These are phyloP conservation scores for Dioctria linearis DNA, from an alignment of 2,888 invertebrate genomes.

Conservation along the genomic window DNA sequence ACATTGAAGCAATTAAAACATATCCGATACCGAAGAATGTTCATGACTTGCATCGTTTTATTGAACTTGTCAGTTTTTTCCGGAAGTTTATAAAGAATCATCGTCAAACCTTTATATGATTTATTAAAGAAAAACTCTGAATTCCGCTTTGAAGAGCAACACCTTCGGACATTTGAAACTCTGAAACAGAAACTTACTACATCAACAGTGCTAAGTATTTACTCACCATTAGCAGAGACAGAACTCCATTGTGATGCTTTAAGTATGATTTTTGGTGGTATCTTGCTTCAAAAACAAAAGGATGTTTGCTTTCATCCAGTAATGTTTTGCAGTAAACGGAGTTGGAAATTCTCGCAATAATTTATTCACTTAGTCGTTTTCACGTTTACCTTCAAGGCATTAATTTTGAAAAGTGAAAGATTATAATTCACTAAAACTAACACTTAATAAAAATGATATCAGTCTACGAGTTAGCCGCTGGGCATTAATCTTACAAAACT, in stretches of 20 bases:
- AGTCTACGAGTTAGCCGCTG: too few relatives aligned
- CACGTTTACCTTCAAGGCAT: conserved; percentile 58
- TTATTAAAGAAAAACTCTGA: background rate
- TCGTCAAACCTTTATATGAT: background rate
- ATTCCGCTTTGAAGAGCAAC: background rate
- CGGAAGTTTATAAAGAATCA: background rate
- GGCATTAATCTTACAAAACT: too few relatives aligned
- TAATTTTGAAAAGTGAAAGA: conserved; percentile 59
- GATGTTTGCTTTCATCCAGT: conserved; percentile 61
- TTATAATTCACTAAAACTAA: conserved; percentile 56
- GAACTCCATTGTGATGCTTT: conserved; percentile 63
- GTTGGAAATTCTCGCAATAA: conserved; percentile 61
- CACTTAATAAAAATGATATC: conserved; percentile 57
- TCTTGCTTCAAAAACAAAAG: conserved; percentile 57
- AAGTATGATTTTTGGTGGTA: conserved; percentile 60
- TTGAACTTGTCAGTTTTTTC: background rate
- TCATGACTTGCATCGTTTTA: background rate
- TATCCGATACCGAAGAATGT: background rate
- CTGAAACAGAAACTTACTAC: background rate
- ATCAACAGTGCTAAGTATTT: background rate
- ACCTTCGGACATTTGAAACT: background rate
- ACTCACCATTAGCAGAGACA: conserved; percentile 59
- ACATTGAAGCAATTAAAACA: background rate
- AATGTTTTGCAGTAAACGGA: conserved; percentile 61
- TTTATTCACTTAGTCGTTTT: conserved; percentile 61